Evolutionary conservation across 2,113 vertebrate genomes (phyloP).

Genomic region (Vireo altiloquus): DNA sequence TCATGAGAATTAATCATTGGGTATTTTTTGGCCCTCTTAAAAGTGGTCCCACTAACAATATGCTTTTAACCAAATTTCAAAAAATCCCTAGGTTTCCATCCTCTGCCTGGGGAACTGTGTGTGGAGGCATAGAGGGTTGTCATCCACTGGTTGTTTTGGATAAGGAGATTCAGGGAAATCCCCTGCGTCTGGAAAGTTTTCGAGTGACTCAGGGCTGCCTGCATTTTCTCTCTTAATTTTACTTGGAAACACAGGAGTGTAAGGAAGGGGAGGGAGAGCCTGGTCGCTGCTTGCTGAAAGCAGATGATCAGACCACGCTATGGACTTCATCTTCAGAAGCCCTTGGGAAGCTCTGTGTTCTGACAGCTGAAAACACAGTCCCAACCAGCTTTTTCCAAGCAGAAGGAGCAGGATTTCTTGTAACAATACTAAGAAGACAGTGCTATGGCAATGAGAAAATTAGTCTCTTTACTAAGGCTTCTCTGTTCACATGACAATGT

Average conservation of each 20-base stretch:
- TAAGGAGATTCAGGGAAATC: conserved; percentile 66
- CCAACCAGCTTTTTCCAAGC: neutral
- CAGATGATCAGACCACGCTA: neutral
- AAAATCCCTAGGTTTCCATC: conserved; percentile 37
- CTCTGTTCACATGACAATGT: neutral
- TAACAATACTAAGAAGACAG: neutral
- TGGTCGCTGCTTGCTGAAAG: neutral
- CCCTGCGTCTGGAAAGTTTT: conserved; percentile 68
- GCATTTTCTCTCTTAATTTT: neutral
- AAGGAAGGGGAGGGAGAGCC: neutral
- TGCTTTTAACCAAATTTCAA: conserved; percentile 60
- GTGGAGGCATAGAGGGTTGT: conserved; percentile 62
- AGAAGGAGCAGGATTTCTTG: neutral
- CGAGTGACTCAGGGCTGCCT: neutral
- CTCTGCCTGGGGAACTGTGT: conserved; percentile 46
- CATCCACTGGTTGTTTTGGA: conserved; percentile 63
- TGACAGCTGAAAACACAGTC: neutral
- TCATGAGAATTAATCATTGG: neutral
- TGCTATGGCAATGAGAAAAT: neutral
- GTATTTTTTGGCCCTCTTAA: neutral
- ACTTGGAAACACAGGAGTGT: neutral
- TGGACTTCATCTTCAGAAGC: neutral
- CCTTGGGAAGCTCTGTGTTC: neutral
- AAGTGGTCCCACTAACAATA: neutral
- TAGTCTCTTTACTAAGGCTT: neutral